These are phyloP conservation scores for Xanthorhoe designata DNA, from an alignment of 2,888 invertebrate genomes.

Conservation along the genomic window DNA sequence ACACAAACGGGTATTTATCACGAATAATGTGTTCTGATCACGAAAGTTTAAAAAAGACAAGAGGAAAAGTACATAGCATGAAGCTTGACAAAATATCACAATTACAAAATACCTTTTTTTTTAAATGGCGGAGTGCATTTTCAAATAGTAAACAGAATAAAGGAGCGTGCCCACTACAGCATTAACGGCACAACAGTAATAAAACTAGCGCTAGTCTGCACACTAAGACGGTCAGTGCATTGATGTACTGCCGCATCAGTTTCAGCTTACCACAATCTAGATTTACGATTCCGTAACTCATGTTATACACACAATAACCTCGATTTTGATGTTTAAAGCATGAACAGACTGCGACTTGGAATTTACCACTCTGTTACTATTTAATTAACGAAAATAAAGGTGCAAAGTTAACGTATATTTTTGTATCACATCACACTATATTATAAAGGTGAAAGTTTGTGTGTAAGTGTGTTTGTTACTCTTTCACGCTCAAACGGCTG, in stretches of 20 bases:
- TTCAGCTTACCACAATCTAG: constrained; percentile 67
- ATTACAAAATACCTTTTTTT: no score
- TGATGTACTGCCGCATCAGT: constrained; percentile 72
- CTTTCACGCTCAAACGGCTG: no score
- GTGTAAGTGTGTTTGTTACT: no score
- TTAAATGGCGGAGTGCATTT: constrained; percentile 4
- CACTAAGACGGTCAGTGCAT: constrained; percentile 69
- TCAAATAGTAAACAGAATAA: constrained; percentile 42
- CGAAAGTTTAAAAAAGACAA: no score
- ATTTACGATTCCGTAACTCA: constrained; percentile 68
- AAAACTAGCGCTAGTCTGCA: constrained; percentile 52
- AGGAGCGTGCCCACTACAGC: constrained; percentile 43
- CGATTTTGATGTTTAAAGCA: constrained; percentile 31
- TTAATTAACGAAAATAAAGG: no score
- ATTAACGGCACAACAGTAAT: constrained; percentile 51
- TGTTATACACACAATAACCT: constrained; percentile 48
- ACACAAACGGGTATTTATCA: no score
- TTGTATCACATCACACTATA: no score
- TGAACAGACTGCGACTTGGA: constrained; percentile 15
- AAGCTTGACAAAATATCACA: no score
- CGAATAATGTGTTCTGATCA: no score
- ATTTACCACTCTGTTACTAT: neutral
- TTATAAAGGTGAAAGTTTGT: no score
- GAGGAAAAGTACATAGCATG: no score
- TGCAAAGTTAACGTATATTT: no score